Percentiles rank a stretch among this genome's conserved stretches.
Conservation (phyloP, 1,140 invertebrate species). For the Nephila pilipes region DNA sequence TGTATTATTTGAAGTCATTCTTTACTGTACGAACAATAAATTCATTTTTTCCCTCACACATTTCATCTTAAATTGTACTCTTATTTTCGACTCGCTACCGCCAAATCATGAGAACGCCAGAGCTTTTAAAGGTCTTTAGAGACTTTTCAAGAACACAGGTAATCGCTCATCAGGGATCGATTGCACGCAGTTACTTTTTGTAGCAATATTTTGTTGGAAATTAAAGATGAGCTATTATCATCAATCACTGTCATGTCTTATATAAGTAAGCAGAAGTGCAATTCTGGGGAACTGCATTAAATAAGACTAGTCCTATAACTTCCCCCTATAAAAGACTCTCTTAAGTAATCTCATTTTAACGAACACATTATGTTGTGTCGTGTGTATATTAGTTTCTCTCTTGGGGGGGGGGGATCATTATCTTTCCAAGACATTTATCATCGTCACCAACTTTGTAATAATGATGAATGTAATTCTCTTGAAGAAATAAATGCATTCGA, state of each 20-base stretch:
- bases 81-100: neutral
- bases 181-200: neutral
- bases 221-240: neutral
- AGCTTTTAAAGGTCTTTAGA: neutral
- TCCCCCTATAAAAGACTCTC: too few relatives aligned
- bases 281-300: neutral
- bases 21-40: too few relatives aligned
- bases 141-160: neutral
- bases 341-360: neutral
- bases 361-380: too few relatives aligned
- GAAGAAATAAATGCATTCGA: too few relatives aligned
- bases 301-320: neutral
- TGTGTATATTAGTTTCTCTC: too few relatives aligned
- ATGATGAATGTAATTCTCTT: too few relatives aligned
- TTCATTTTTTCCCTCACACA: neutral
- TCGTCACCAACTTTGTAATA: too few relatives aligned
- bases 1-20: too few relatives aligned
- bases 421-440: too few relatives aligned
- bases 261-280: too few relatives aligned
- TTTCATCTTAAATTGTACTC: neutral
- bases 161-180: constrained; percentile 6
- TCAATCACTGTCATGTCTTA: neutral
- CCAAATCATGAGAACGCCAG: neutral
- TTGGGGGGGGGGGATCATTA: too few relatives aligned
- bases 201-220: neutral